Conservation (phyloP, 2,113 vertebrate species). For the Nycticorax nycticorax region DNA sequence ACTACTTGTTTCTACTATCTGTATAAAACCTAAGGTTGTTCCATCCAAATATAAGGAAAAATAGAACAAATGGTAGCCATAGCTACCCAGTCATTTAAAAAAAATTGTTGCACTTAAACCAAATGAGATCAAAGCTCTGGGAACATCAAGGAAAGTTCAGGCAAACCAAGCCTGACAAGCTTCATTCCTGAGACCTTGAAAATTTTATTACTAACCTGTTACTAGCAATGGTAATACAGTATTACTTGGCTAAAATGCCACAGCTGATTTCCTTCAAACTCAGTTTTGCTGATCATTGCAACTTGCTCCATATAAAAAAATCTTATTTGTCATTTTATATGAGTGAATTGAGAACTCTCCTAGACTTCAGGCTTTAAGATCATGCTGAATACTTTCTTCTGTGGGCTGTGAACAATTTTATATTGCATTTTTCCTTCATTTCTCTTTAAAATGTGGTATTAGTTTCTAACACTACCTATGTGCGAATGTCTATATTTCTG, state of each 20-base stretch:
- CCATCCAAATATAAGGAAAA: neutral
- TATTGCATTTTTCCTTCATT: neutral
- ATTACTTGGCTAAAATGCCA: neutral
- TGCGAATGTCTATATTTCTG: neutral
- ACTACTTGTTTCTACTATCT: neutral
- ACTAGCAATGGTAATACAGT: neutral
- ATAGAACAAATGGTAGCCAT: neutral
- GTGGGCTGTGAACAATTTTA: neutral
- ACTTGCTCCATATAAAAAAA: neutral
- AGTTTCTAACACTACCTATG: neutral
- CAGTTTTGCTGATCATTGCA: neutral
- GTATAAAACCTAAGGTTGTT: neutral
- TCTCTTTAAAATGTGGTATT: neutral
- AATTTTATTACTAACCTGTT: neutral
- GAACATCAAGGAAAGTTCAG: neutral
- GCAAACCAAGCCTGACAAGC: neutral
- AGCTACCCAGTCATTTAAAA: neutral
- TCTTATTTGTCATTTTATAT: neutral
- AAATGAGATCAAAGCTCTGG: neutral
- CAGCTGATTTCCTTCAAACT: neutral
- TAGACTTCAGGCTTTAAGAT: neutral
- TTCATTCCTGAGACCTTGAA: neutral
- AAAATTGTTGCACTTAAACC: neutral
- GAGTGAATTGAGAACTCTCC: neutral
- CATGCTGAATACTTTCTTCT: neutral